Percentiles rank a stretch among this genome's conserved stretches.
Evolutionary conservation across 2,113 vertebrate species (phyloP).

Genomic region (Indri indri): DNA sequence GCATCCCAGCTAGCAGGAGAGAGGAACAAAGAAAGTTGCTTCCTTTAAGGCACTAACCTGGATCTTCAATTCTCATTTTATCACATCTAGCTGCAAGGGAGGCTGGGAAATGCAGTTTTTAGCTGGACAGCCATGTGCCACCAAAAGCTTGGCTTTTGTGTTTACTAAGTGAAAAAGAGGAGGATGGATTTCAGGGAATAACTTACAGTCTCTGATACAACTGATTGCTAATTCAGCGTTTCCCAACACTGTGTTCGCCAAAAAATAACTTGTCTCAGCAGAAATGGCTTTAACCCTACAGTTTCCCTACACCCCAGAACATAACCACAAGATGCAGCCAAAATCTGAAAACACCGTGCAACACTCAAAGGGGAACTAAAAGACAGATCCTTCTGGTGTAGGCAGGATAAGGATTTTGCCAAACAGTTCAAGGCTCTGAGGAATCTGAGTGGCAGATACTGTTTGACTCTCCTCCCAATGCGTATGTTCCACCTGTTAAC

Average conservation of each 20-base stretch:
- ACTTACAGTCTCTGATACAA: neutral
- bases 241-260: neutral
- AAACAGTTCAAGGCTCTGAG: neutral
- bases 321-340: neutral
- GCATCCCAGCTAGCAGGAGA: neutral
- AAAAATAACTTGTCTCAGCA: neutral
- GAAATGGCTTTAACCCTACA: neutral
- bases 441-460: neutral
- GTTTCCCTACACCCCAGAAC: neutral
- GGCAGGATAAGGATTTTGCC: neutral
- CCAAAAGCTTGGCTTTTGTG: neutral
- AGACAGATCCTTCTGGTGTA: neutral
- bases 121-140: neutral
- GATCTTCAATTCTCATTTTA: neutral
- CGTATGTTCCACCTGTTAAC: neutral
- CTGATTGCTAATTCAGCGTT: neutral
- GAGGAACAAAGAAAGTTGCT: neutral
- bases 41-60: neutral
- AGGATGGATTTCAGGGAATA: neutral
- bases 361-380: neutral
- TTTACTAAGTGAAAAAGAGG: neutral
- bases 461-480: neutral
- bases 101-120: neutral
- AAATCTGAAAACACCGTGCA: neutral
- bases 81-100: neutral